Percentiles rank a stretch among this genome's conserved stretches.
phyloP scores from a whole-genome alignment of 92 coral and sea anemone species.

The Umimayanthus chanpuru region DNA sequence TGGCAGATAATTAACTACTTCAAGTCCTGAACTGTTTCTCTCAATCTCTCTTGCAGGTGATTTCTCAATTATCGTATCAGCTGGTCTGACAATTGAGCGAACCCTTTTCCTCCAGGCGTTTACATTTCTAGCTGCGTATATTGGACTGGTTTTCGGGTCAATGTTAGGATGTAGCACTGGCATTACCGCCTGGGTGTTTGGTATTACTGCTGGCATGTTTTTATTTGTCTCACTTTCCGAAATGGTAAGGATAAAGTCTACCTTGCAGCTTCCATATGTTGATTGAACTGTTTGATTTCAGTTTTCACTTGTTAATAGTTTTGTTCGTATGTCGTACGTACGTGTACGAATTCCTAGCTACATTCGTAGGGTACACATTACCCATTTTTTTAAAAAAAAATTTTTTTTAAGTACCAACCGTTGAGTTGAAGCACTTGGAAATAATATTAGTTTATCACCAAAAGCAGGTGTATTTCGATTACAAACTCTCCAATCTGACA shows the following conservation, averaged over 20 bases:
- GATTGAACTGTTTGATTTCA: neutral
- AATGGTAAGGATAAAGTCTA: slow-evolving; percentile 56
- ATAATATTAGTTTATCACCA: too few relatives aligned
- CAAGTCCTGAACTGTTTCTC: neutral
- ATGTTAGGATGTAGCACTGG: slow-evolving; percentile 62
- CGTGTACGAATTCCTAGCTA: too few relatives aligned
- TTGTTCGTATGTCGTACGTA: too few relatives aligned
- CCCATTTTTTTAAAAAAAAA: too few relatives aligned
- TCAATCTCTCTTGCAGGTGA: slow-evolving; percentile 52
- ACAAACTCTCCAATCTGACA: too few relatives aligned
- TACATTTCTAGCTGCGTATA: slow-evolving; percentile 56
- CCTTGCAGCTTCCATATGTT: too few relatives aligned
- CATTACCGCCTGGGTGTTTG: slow-evolving; percentile 80
- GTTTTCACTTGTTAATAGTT: neutral
- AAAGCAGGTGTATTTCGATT: too few relatives aligned
- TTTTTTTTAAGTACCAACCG: too few relatives aligned
- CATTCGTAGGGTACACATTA: too few relatives aligned
- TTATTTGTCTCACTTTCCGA: slow-evolving; percentile 69
- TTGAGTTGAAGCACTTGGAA: too few relatives aligned
- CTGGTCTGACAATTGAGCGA: slow-evolving; percentile 52
- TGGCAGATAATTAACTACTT: too few relatives aligned
- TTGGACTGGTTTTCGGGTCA: slow-evolving; percentile 71
- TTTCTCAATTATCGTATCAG: slow-evolving; percentile 74
- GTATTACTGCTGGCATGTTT: slow-evolving; percentile 82
- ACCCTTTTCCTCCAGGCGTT: slow-evolving; percentile 62